These are phyloP conservation scores for Pseudomyrmex dendroicus DNA, from an alignment of 1,140 invertebrate species.

Conservation along the genomic window DNA sequence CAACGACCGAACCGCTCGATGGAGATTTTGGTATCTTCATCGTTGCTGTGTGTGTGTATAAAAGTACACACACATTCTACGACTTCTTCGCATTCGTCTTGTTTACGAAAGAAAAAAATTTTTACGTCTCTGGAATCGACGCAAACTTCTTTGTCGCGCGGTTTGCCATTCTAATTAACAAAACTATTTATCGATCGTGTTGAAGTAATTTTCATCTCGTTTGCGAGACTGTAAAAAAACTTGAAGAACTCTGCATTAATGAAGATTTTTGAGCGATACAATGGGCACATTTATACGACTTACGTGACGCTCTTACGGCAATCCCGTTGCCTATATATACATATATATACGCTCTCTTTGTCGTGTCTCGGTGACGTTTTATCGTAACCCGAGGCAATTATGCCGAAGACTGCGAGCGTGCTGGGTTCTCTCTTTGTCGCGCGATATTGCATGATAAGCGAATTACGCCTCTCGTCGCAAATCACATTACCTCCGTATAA, in stretches of 20 bases:
- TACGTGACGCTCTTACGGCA: not conserved
- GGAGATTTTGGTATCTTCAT: conserved; percentile 24
- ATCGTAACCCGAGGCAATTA: conserved; percentile 50
- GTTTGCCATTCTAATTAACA: conserved; percentile 3
- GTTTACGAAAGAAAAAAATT: not conserved
- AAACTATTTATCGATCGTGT: not conserved
- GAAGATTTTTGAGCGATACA: not conserved
- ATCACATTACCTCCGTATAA: conserved; percentile 79
- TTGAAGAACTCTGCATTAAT: too few species aligned
- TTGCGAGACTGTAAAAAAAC: too few species aligned
- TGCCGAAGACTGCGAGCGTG: conserved; percentile 18
- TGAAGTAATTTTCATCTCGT: not conserved
- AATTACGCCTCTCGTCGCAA: conserved; percentile 78
- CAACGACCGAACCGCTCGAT: conserved; percentile 43
- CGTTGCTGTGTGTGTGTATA: not conserved
- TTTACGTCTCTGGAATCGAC: not conserved
- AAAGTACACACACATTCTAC: not conserved
- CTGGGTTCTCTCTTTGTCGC: conserved; percentile 78
- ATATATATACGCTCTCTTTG: not conserved
- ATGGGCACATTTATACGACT: not conserved
- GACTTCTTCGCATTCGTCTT: not conserved
- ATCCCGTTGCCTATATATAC: not conserved
- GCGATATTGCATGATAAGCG: conserved; percentile 82
- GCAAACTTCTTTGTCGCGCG: not conserved
- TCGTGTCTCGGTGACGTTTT: conserved; percentile 2